Percentiles rank a stretch among this genome's conserved stretches.
These are phyloP conservation scores for Scaptomyza parva DNA, from an alignment of 2,888 invertebrate genomes.

Conservation along the genomic window DNA sequence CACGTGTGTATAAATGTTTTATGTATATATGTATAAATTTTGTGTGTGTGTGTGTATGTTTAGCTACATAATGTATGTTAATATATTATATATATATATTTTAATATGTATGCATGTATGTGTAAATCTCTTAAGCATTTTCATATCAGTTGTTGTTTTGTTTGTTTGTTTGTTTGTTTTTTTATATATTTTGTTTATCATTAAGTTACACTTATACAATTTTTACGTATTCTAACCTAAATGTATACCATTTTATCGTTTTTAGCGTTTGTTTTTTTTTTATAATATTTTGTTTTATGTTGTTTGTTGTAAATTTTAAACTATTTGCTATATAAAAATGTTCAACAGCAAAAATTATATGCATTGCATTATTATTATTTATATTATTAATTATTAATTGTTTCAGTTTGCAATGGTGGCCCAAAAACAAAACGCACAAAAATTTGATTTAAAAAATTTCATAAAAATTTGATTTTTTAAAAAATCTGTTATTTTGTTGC, in stretches of 20 bases:
- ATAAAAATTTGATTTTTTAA: conserved; percentile 37
- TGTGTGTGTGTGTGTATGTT: conserved; percentile 18
- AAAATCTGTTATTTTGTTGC: conserved; percentile 14
- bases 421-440: conserved; percentile 58
- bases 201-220: conserved; percentile 77
- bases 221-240: conserved; percentile 77
- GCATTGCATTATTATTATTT: conserved; percentile 37
- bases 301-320: conserved; percentile 68
- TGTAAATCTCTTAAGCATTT: conserved; percentile 57
- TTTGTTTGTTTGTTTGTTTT: conserved; percentile 22
- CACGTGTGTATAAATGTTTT: conserved; percentile 18
- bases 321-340: conserved; percentile 66
- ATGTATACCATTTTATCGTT: conserved; percentile 67
- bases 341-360: conserved; percentile 70
- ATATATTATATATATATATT: conserved; percentile 18
- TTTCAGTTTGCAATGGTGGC: conserved; percentile 45
- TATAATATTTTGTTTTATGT: conserved; percentile 38
- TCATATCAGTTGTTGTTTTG: conserved; percentile 6
- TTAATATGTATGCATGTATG: conserved; percentile 16
- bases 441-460: conserved; percentile 45
- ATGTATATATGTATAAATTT: conserved; percentile 20
- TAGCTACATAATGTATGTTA: conserved; percentile 13
- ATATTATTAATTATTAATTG: neutral
- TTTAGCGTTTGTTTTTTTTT: conserved; percentile 39
- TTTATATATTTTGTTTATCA: conserved; percentile 69